Evolutionary conservation across 2,113 vertebrate genomes (phyloP), one percentile per base, ranked within the genome.

Genomic region (Austrofundulus limnaeus): DNA sequence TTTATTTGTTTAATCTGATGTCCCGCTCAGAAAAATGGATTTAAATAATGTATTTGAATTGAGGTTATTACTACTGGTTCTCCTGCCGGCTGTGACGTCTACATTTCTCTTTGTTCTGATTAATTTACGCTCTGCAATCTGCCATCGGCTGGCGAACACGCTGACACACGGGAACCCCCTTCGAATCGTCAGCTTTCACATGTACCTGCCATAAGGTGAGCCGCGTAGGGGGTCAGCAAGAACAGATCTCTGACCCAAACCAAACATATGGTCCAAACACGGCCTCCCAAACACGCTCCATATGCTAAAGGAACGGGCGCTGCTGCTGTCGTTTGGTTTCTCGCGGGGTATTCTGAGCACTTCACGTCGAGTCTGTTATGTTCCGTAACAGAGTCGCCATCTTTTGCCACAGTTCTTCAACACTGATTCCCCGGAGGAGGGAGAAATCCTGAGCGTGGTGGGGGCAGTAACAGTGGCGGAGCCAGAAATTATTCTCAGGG

Each of bases 141-240:
- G 74, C 74, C 66, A 69, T 75, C 51, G 51, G 45, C 24, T 24
- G 11, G 53, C 38, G 41, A 63, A 47, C 70, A 77, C 63, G 78
- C 62, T 70, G 66, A 52, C 61, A 42, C 70, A 51, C 72, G 72
- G 77, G 62, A 81, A 77, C 73, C 60, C 67, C 76, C 58, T 70
- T 38, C 6, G 51, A 52, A 12, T 39, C 50, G 77, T 75, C 78
- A 83, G 61, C 58, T 71, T 77, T 80, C 38, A 48, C 66, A 17
- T 78, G 82, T 81, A 84, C 72, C 72, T 84, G 70, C 66, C 88
- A 86, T 82, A 90, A 86, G 83, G 85, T 81, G 61, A 54, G 48
- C 72, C 20, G 16, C 49, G 80, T 61, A 66, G 80, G 77, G 80
- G 61, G 66, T 69, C 66, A 72, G 50, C 64, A 61, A 72, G 46